Base-by-base conservation (phyloP, 2,113 vertebrate genomes). In the Propithecus coquereli region DNA sequence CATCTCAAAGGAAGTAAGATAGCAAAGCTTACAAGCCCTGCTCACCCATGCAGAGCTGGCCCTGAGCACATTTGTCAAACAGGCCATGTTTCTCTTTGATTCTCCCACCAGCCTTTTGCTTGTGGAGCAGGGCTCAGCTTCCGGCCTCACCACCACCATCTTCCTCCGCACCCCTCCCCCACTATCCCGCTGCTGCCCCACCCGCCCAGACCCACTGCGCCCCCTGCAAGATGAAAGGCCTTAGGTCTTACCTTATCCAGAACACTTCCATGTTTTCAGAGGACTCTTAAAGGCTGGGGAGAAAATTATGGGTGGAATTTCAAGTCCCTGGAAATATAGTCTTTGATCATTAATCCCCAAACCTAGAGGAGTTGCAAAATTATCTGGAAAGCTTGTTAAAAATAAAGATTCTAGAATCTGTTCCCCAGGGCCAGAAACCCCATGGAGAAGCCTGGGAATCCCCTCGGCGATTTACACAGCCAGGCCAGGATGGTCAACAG, bases 1-100 rank as follows among this genome's bases (percentile, higher is more conserved):
- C 50, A 84, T 97, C 89, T 91, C 82, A n/a, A 83, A 94, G 85
- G 66, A 92, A 92, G n/a, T 57, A 47, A 80, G 89, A 93, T 1
- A 74, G n/a, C 68, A 70, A 94, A 87, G 79, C 45, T 87, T 66
- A 86, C 59, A 88, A 83, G 32, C 85, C 86, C 43, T 61, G 54
- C 88, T 71, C 93, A 68, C 23, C 93, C 68, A 65, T 18, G n/a
- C 71, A 76, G 66, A 88, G 70, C 70, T 34, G 74, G 14, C 52
- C 73, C 70, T 87, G 30, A 43, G 61, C 45, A 79, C 6, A 0
- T 40, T 4, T 77, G 40, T 91, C 88, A 76, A 81, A 92, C 9
- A 4, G 25, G 6, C 47, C 68, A 86, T 66, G 66, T 86, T 94
- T 82, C 68, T 59, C 73, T 95, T 45, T 82, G 47, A 94, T 82